Conservation (phyloP, 2,888 invertebrate species). For the Deilephila elpenor region DNA sequence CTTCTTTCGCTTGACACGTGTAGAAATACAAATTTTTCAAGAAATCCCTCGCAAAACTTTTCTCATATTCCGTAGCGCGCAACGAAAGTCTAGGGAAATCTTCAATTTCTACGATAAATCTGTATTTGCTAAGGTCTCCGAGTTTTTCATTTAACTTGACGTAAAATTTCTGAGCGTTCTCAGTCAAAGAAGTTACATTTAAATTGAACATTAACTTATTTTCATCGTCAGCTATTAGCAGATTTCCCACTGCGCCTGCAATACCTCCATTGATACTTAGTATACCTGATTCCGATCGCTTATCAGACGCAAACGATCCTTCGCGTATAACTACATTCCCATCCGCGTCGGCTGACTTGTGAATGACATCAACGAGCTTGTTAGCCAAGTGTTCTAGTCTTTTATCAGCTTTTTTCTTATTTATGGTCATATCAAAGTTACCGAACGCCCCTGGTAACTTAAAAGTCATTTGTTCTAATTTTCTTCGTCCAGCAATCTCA, state of each 20-base stretch:
- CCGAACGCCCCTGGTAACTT: conserved; percentile 15
- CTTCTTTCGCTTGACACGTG: conserved; percentile 14
- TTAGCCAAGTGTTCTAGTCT: conserved; percentile 7
- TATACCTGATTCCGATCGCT: background rate
- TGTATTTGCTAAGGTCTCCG: background rate
- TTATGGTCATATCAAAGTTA: conserved; percentile 14
- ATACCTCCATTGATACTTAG: background rate
- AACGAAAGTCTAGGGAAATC: conserved; percentile 18
- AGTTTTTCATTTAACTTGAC: background rate
- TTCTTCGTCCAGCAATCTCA: background rate
- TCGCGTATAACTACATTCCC: background rate
- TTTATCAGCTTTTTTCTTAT: background rate
- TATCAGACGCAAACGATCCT: background rate
- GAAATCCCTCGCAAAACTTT: background rate
- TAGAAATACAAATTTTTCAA: conserved; percentile 22
- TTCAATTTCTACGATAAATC: background rate
- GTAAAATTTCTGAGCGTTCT: conserved; percentile 3
- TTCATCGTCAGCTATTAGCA: conserved; percentile 1
- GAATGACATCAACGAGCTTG: background rate
- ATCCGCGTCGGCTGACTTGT: background rate
- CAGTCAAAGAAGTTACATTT: background rate
- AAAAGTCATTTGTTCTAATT: background rate
- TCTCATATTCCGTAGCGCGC: conserved; percentile 7
- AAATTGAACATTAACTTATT: conserved; percentile 20
- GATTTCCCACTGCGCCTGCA: conserved; percentile 14